Evolutionary conservation across 2,797 vertebrate species (phyloP).

Genomic region (Morus bassanus): DNA sequence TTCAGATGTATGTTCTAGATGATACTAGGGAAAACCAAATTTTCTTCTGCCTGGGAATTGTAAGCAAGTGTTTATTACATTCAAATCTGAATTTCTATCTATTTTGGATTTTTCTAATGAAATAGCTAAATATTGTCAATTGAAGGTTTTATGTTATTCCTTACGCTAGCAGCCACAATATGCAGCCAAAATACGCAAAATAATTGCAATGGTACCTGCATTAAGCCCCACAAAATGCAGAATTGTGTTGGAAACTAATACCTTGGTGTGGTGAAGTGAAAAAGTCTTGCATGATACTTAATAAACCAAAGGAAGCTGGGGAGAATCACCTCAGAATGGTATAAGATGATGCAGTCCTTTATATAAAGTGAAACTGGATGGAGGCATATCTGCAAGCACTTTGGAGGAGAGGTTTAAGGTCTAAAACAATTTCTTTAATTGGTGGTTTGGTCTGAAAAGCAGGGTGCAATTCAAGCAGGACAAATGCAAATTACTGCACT

Average conservation of each 20-base stretch:
- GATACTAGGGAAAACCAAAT: neutral
- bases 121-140: neutral
- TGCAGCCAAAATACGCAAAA: neutral
- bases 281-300: neutral
- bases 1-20: neutral
- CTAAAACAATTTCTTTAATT: conserved; percentile 11
- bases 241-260: neutral
- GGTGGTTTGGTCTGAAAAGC: conserved; percentile 13
- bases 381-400: neutral
- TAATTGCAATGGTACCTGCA: neutral
- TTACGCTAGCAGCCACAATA: neutral
- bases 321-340: neutral
- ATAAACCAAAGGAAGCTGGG: neutral
- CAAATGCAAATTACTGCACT: conserved; percentile 14
- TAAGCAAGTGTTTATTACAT: neutral
- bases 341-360: neutral
- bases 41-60: neutral
- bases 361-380: neutral
- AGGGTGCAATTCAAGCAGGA: conserved; percentile 8
- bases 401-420: neutral
- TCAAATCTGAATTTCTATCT: neutral
- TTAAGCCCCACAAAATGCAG: neutral
- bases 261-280: neutral
- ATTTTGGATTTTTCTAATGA: neutral
- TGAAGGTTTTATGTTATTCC: neutral